Evolutionary conservation across 2,888 invertebrate species (phyloP).

Genomic region (Himalopsyche tibetana): DNA sequence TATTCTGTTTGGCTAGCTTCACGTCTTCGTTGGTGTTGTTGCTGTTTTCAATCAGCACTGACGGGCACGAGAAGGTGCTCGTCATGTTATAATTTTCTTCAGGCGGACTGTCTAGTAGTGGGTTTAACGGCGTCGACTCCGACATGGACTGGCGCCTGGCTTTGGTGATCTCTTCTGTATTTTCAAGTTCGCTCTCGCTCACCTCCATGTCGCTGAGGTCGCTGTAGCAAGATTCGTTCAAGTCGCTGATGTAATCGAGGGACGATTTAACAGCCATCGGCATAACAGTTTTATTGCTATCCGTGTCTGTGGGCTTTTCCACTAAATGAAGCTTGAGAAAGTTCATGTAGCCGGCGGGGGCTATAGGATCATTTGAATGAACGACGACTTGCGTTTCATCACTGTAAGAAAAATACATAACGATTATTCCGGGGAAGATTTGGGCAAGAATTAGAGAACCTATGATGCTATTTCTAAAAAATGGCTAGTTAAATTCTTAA

Average conservation of each 20-base stretch:
- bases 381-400: slow-evolving; percentile 91
- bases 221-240: slow-evolving; percentile 80
- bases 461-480: no score
- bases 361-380: slow-evolving; percentile 94
- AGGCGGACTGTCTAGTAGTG: slow-evolving; percentile 68
- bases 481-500: no score
- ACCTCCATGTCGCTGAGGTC: slow-evolving; percentile 81
- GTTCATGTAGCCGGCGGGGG: slow-evolving; percentile 96
- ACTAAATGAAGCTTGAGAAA: slow-evolving; percentile 89
- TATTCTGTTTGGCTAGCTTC: slow-evolving; percentile 47
- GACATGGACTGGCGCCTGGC: slow-evolving; percentile 70
- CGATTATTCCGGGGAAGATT: not conserved
- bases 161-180: slow-evolving; percentile 77
- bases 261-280: slow-evolving; percentile 77
- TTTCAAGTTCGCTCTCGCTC: slow-evolving; percentile 80
- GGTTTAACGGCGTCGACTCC: slow-evolving; percentile 69
- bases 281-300: slow-evolving; percentile 70
- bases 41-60: slow-evolving; percentile 55
- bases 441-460: no score
- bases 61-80: slow-evolving; percentile 60
- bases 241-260: slow-evolving; percentile 79
- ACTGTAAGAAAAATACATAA: slow-evolving; percentile 74
- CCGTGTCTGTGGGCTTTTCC: slow-evolving; percentile 75
- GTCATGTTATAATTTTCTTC: slow-evolving; percentile 49
- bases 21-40: slow-evolving; percentile 44